Evolutionary conservation across 1,140 invertebrate genomes (phyloP).

Genomic region (Papilio dardanus): DNA sequence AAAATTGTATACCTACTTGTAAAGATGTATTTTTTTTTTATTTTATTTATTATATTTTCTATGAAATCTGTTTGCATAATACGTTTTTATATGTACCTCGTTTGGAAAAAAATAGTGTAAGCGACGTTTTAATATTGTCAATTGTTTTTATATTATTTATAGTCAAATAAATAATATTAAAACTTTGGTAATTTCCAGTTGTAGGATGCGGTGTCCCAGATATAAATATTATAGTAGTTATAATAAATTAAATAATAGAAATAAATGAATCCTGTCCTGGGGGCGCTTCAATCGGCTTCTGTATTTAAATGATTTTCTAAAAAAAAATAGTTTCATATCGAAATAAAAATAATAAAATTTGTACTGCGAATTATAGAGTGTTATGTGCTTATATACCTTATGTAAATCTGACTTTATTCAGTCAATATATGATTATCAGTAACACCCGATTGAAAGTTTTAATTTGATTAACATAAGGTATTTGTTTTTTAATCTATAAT

Average conservation of each 20-base stretch:
- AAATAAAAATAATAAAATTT: too few relatives aligned
- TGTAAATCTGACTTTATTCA: background rate
- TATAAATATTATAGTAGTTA: background rate
- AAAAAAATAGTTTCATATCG: too few relatives aligned
- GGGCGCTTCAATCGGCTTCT: too few relatives aligned
- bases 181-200: background rate
- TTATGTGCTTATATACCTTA: background rate
- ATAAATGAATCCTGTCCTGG: background rate
- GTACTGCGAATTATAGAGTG: background rate
- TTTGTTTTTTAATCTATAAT: too few relatives aligned
- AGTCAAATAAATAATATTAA: too few relatives aligned
- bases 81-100: background rate
- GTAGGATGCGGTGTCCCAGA: background rate
- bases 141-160: background rate
- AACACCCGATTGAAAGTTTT: background rate
- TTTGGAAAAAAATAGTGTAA: conserved; percentile 26
- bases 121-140: background rate
- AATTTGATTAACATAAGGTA: too few relatives aligned
- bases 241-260: background rate
- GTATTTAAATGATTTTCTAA: too few relatives aligned
- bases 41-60: conserved; percentile 15
- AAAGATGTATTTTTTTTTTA: background rate
- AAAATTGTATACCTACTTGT: background rate
- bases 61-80: background rate
- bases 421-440: background rate